Base-by-base conservation (phyloP, 2,113 vertebrate species). In the Brienomyrus longianalis region DNA sequence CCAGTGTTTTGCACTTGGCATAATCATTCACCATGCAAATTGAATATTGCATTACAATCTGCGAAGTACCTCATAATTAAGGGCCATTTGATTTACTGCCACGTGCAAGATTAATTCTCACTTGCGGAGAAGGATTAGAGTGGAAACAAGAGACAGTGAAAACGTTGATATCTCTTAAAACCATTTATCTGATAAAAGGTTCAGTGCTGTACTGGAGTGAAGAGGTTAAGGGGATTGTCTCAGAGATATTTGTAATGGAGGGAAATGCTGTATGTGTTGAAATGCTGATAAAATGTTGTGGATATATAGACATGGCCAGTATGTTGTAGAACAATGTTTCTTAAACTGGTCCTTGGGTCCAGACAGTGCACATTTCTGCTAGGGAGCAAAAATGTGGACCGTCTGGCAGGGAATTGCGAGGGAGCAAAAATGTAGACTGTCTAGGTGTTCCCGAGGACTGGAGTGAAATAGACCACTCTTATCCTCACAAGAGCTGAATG, bases 11-110 rank as follows among this genome's bases (percentile, higher is more conserved):
- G 93, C 91, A 93, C 94, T 94, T 90, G 91, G 92, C 92, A 91
- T 94, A 94, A 92, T 94, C 94, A 94, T 95, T 95, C 94, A 93
- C 94, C 93, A 94, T 93, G 91, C 92, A 94, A 94, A 96, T 95
- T 86, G 92, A 93, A 94, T 92, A 90, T 92, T 91, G 87, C 90
- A 93, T 92, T 91, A 92, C 92, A 93, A 90, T 90, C 92, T 90
- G 48, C 89, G 93, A 93, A 94, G 94, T 93, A 91, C 93, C 93
- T 93, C 94, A 91, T 93, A 92, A 94, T 91, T 94, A 89, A 70
- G 80, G 9, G 15, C 31, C 77, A 84, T 43, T 43, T 86, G 83
- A 86, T 54, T 54, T 48, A 56, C 8, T 83, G 88, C 13, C 10
- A 43, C 35, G 2, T 48, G 35, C 10, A 27, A 84, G 50, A 89